Base-by-base conservation (phyloP, 2,113 vertebrate species). In the Anguilla rostrata region DNA sequence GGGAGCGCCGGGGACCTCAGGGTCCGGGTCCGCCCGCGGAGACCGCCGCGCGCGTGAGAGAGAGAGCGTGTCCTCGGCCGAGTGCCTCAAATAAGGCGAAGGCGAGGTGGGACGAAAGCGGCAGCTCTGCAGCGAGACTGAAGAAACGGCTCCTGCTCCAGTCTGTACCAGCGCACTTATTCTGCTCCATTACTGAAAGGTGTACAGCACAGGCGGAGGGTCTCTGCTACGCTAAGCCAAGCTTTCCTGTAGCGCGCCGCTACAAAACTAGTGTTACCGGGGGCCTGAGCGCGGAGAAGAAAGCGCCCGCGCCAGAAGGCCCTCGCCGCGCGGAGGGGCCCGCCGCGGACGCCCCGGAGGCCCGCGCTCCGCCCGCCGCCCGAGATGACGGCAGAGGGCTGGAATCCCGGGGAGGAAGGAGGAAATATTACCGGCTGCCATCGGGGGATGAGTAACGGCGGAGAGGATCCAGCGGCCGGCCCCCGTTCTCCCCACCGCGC, bases 351-450 rank as follows among this genome's bases (percentile, higher is more conserved):
- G 41, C 41, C 66, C 26, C 46, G 29, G 39, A 41, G 60, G 66
- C 26, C 80, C 26, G 71, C 29, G 49, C 26, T 46, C 41, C 22
- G 26, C 39, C 41, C 8, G 39, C 41, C 8, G 39, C 80, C 80
- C 26, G 80, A 26, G 46, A 81, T 81, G 80, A 81, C 43, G 56
- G 14, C n/a, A 79, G 71, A 39, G 12, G 71, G 71, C 46, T 78
- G 84, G 71, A 79, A 79, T 79, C 49, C 46, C 79, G 78, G 34
- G 29, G 84, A 60, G 63, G 83, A 16, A 29, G 43, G 43, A 81
- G 43, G 26, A 53, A 34, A 82, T 53, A 43, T 43, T n/a, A 49
- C 5, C 22, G 49, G 43, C 43, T 75, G 83, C 66, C 83, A 84
- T 75, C n/a, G 26, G 41, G 34, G 22, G 80, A 81, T 84, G 39